Conservation (phyloP, 2,888 invertebrate species). For the Morpho helenor region DNA sequence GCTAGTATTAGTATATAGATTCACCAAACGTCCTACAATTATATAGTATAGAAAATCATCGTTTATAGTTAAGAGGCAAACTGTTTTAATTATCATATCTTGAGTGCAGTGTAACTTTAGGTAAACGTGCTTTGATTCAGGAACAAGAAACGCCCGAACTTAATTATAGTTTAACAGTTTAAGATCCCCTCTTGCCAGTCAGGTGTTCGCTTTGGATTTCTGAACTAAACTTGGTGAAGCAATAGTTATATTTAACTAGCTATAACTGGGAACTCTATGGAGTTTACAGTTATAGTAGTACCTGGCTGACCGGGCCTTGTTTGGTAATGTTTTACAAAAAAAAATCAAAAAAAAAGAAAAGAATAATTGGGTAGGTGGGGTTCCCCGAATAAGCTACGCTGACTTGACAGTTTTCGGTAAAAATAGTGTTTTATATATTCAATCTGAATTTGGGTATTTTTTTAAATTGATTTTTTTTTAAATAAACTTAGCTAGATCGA, state of each 20-base stretch:
- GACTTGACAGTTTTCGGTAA: no score
- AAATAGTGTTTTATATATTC: neutral
- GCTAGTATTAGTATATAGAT: no score
- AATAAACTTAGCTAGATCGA: no score
- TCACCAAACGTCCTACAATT: no score
- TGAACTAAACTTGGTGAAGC: slow-evolving; percentile 4
- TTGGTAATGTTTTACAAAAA: no score
- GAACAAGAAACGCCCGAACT: slow-evolving; percentile 3
- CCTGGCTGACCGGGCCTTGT: no score
- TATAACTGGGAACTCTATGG: neutral
- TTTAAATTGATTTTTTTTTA: no score
- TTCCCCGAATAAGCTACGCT: no score
- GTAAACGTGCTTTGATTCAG: slow-evolving; percentile 2
- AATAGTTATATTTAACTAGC: neutral
- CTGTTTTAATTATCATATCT: slow-evolving; percentile 4
- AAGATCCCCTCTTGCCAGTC: slow-evolving; percentile 8
- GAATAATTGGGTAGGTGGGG: no score
- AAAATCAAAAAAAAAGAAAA: no score
- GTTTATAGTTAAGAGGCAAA: neutral
- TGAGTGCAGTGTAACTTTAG: neutral
- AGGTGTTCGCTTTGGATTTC: slow-evolving; percentile 10
- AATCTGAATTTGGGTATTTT: neutral
- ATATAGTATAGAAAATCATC: no score
- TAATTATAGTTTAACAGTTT: slow-evolving; percentile 14
- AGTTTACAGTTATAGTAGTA: neutral